Evolutionary conservation across 2,113 vertebrate species (phyloP).

Genomic region (Microcebus tavaratra): DNA sequence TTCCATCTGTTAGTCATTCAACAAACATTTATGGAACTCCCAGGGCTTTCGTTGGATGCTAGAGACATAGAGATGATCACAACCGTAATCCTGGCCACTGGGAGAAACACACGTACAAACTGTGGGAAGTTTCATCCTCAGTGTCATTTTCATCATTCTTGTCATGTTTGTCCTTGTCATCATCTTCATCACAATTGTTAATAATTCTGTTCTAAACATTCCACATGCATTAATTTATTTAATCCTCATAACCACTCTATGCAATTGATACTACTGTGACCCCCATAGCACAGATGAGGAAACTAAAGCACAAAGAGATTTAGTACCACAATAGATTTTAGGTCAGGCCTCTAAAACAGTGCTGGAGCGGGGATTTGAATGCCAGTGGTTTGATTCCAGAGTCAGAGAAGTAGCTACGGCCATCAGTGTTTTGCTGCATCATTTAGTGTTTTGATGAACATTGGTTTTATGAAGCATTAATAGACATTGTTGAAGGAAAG

Average conservation of each 20-base stretch:
- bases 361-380: background rate
- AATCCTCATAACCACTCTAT: background rate
- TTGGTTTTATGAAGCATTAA: background rate
- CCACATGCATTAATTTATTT: background rate
- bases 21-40: background rate
- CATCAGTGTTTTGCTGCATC: background rate
- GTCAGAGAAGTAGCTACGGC: background rate
- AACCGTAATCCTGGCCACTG: background rate
- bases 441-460: background rate
- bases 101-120: background rate
- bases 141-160: background rate
- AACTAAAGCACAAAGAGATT: background rate
- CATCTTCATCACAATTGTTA: background rate
- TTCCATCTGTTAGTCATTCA: background rate
- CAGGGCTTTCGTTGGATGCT: background rate
- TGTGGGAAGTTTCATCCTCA: background rate
- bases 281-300: background rate
- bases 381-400: background rate
- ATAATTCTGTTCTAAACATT: background rate
- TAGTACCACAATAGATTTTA: background rate
- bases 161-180: fast-evolving
- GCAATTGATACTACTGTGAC: background rate
- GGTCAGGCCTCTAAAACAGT: background rate
- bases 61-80: background rate
- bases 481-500: background rate